Base-by-base conservation (phyloP, 2,797 vertebrate genomes). In the Rhinophrynus dorsalis region DNA sequence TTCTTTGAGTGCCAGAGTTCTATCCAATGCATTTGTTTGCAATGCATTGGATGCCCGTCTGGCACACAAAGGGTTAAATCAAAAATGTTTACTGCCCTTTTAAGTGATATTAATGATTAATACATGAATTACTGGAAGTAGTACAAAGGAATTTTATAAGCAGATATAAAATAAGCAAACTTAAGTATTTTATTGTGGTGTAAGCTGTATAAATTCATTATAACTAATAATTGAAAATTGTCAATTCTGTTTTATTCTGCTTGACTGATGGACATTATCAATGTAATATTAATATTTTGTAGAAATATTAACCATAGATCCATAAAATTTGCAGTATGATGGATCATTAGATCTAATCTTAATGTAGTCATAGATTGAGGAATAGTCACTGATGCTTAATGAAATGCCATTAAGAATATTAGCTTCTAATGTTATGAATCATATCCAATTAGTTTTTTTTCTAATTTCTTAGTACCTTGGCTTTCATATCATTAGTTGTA, bases 351-450 rank as follows among this genome's bases (percentile, higher is more conserved):
- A 26, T 23, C n/a, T 64, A 52, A 37, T 38, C 32, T 38, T 51
- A 51, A 64, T 64, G 35, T 40, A 64, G 61, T 51, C 23, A 27
- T 29, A 27, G 23, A 52, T 52, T 64, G 32, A 23, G 40, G 50
- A 38, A 64, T 40, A 40, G 33, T 24, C 47, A 52, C 50, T 52
- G 32, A 52, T 9, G 32, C 45, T 51, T 50, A 52, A 51, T 64
- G 47, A 40, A 52, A 64, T 38, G 23, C 23, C 17, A 40, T 64
- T 64, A 64, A 18, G 21, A 18, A 26, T 51, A 64, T 64, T 40
- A 51, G 23, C 23, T 38, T 32, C 33, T 52, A 52, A 64, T 51
- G 61, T 51, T 27, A 64, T 15, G 26, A 52, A 64, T 64, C 20
- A 51, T 11, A 38, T 15, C 48, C 11, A 40, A 37, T 64, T 38